phyloP scores from a whole-genome alignment of 2,113 vertebrate genomes.

The Podarcis raffonei region DNA sequence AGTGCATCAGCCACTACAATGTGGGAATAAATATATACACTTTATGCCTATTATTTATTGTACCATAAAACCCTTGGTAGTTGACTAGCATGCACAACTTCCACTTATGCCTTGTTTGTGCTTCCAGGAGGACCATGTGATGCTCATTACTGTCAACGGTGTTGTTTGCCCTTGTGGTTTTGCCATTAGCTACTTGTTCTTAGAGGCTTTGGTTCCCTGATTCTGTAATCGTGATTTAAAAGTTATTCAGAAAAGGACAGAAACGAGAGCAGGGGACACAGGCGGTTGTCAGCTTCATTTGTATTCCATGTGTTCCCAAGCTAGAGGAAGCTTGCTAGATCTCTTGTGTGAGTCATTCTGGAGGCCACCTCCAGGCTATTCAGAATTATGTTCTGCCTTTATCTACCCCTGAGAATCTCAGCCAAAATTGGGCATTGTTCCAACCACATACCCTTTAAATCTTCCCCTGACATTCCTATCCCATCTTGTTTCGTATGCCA shows the following conservation, averaged over 20 bases:
- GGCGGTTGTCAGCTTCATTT: conserved; percentile 57
- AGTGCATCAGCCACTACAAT: conserved; percentile 50
- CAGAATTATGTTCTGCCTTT: conserved; percentile 33
- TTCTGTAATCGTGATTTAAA: conserved; percentile 35
- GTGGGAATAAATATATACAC: conserved; percentile 66
- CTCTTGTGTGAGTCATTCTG: conserved; percentile 44
- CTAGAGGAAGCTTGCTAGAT: conserved; percentile 39
- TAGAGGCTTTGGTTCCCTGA: conserved; percentile 41
- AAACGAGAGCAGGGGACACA: conserved; percentile 42
- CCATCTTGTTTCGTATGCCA: conserved; percentile 29
- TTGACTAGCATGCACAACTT: conserved; percentile 58
- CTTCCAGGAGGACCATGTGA: conserved; percentile 50
- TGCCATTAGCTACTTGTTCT: conserved; percentile 53
- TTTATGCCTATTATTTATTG: conserved; percentile 74
- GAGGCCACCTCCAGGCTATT: conserved; percentile 40
- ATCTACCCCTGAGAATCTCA: conserved; percentile 16
- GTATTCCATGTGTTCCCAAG: conserved; percentile 52
- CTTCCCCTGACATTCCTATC: conserved; percentile 3
- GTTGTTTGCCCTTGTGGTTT: conserved; percentile 49
- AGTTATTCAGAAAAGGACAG: conserved; percentile 28
- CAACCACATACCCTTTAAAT: conserved; percentile 20
- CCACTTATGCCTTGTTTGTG: conserved; percentile 62
- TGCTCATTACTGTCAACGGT: conserved; percentile 49
- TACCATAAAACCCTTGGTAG: conserved; percentile 55
- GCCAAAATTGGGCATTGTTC: conserved; percentile 38